Evolutionary conservation across 2,888 invertebrate genomes (phyloP), one percentile per base, ranked within the genome.

Genomic region (Epistrophella euchroma): DNA sequence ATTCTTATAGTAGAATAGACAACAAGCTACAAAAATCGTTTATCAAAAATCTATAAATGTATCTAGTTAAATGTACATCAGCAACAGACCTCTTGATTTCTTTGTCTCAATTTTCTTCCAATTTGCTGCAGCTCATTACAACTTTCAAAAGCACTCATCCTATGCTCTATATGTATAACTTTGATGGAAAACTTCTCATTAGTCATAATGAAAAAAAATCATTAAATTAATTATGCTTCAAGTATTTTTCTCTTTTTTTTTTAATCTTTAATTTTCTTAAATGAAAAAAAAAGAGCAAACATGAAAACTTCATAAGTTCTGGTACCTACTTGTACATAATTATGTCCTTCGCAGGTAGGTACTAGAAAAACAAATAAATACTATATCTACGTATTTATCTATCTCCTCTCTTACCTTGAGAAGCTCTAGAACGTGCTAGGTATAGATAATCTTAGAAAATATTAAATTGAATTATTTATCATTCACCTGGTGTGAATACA

Each of bases 391-490:
- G 4, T 19, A 15, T 7, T 0, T 17, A 35, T 1, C 13, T 35
- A 11, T 11, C 4, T 35, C 15, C 15, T 22, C 15, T 11, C n/a
- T 3, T 60, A 40, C 1, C 40, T 15, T 13, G 40, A 17, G 17
- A 22, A 60, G 37, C 37, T 60, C 22, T 15, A 37, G 15, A 60
- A 22, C 22, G 37, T 60, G 25, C 15, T 52, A 25, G 25, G 25
- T 52, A 40, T 52, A 25, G 25, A 52, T 52, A 40, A 60, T 37
- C 7, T 40, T 19, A 58, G 32, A 15, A 13, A 66, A 66, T 28
- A 62, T 28, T 43, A 28, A 43, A 62, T 43, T 62, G 62, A 47
- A 66, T 66, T 66, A 66, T 47, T 47, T 28, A 64, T 47, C 32
- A 47, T 66, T 66, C 15, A 47, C 40, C 40, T 60, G 37, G 7